These are phyloP conservation scores for Trididemnum miniatum DNA, from an alignment of 23 tunicate genomes.

Conservation along the genomic window DNA sequence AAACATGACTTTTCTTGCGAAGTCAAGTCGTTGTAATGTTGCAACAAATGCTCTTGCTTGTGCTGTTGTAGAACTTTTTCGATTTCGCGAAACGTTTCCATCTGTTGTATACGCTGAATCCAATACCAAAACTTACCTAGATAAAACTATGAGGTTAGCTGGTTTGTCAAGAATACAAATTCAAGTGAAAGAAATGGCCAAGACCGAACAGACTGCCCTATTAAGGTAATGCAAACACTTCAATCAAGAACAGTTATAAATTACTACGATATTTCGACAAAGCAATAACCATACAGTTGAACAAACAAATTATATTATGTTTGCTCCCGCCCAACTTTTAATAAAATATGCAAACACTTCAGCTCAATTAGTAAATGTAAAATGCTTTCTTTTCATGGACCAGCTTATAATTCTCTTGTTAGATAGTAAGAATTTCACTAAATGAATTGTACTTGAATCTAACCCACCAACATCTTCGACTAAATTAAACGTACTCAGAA, in stretches of 20 bases:
- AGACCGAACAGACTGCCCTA: too few species aligned
- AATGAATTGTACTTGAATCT: too few species aligned
- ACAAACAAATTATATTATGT: background rate
- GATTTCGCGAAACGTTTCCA: background rate
- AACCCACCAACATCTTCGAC: too few species aligned
- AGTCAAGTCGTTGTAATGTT: slow-evolving; percentile 36
- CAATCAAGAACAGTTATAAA: background rate
- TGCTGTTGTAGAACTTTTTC: background rate
- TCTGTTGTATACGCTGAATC: background rate
- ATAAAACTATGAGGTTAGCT: background rate
- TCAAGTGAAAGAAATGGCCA: too few species aligned
- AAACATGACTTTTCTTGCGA: slow-evolving; percentile 48
- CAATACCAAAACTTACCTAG: background rate
- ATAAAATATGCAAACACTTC: background rate
- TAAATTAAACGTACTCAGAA: too few species aligned
- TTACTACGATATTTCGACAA: background rate
- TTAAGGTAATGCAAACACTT: background rate
- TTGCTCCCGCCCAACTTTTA: background rate
- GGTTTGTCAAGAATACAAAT: too few species aligned
- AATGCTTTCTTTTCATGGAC: too few species aligned
- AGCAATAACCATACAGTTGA: background rate
- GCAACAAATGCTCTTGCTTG: slow-evolving; percentile 66
- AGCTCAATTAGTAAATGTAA: background rate
- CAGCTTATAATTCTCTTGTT: too few species aligned
- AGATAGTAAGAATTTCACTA: too few species aligned